A percentile compares a stretch with the other conserved stretches of the same genome.
Evolutionary conservation across 2,113 vertebrate genomes (phyloP).

Genomic region (Hyla sarda): DNA sequence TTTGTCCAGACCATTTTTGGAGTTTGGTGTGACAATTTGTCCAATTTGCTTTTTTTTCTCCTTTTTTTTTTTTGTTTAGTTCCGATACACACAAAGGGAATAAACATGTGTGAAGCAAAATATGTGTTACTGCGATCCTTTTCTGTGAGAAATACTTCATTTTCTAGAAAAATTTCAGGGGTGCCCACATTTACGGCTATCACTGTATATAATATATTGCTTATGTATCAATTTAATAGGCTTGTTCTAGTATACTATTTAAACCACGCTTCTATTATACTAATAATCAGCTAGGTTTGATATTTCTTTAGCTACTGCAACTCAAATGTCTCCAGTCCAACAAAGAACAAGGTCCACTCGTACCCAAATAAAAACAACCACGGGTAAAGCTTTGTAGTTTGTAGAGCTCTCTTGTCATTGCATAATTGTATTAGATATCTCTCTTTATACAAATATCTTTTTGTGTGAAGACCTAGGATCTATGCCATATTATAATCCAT

Average conservation of each 20-base stretch:
- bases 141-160: too few species aligned
- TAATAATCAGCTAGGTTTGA: conserved; percentile 19
- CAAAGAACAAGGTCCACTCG: conserved; percentile 16
- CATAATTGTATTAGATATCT: not conserved
- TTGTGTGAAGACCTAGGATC: not conserved
- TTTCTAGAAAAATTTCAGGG: too few species aligned
- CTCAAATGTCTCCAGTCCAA: conserved; percentile 12
- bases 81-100: too few species aligned
- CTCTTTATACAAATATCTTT: not conserved
- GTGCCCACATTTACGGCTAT: too few species aligned
- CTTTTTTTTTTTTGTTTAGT: too few species aligned
- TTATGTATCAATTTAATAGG: not conserved
- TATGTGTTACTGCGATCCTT: too few species aligned
- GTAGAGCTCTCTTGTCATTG: not conserved
- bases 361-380: not conserved
- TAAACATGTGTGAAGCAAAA: too few species aligned
- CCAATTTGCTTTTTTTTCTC: too few species aligned
- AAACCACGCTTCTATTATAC: not conserved
- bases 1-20: too few species aligned
- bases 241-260: not conserved
- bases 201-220: not conserved
- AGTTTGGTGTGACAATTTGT: too few species aligned
- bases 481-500: not conserved
- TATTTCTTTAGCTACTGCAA: conserved; percentile 31
- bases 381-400: conserved; percentile 29